A percentile compares a stretch with the other conserved stretches of the same genome.
Evolutionary conservation across 23 tunicate genomes (phyloP).

Genomic region (Styela plicata): DNA sequence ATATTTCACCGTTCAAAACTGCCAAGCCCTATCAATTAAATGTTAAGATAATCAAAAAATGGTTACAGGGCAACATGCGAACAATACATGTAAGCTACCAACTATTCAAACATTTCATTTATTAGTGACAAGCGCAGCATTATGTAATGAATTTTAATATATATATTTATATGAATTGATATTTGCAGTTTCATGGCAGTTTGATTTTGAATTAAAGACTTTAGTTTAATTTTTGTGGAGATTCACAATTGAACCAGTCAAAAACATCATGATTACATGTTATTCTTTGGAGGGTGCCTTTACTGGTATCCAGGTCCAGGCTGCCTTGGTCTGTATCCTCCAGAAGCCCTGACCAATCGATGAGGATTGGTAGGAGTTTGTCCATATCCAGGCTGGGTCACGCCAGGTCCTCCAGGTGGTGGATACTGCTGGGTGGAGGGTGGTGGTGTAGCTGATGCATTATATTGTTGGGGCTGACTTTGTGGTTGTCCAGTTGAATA

Average conservation of each 20-base stretch:
- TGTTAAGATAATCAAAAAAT: too few relatives aligned
- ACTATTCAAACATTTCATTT: too few relatives aligned
- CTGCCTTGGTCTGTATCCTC: conserved; percentile 62
- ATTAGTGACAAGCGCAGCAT: not conserved
- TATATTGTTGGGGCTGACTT: conserved; percentile 10
- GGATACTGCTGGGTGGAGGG: conserved; percentile 17
- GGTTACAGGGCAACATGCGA: too few relatives aligned
- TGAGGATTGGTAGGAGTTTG: conserved; percentile 58
- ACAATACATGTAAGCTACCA: too few relatives aligned
- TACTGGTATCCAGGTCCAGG: conserved; percentile 73
- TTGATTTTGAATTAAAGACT: too few relatives aligned
- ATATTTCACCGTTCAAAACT: too few relatives aligned
- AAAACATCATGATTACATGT: not conserved
- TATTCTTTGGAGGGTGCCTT: not conserved
- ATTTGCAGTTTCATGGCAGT: not conserved
- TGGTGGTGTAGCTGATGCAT: conserved; percentile 19
- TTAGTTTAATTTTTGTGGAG: not conserved
- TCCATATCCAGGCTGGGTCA: conserved; percentile 1
- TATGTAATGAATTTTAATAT: not conserved
- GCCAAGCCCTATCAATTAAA: too few relatives aligned
- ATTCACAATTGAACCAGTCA: not conserved
- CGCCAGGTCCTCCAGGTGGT: conserved; percentile 30
- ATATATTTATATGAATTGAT: not conserved
- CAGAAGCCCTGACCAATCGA: conserved; percentile 33
- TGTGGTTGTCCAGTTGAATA: conserved; percentile 1